Base-by-base conservation (phyloP, 2,113 vertebrate species). In the Actinemys pallida region DNA sequence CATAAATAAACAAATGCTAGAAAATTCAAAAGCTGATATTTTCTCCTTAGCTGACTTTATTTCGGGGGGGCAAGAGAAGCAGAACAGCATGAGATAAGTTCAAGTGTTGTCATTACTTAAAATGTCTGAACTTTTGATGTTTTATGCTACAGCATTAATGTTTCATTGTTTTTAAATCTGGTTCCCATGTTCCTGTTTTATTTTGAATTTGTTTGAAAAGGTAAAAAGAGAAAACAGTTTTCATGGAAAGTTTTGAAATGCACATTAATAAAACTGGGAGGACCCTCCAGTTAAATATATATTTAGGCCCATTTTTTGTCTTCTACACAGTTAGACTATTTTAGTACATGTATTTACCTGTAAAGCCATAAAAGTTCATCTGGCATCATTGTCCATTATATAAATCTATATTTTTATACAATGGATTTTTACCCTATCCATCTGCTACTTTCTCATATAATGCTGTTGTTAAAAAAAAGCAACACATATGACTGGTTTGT, bases 201-300 rank as follows among this genome's bases (percentile, higher is more conserved):
- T 83, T 95, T 59, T 93, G 39, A 90, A 93, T 92, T 88, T 65
- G 90, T 96, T 72, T 82, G 85, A 93, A 95, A 94, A 89, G 42
- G 86, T 90, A 95, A 95, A 96, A 96, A 91, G 27, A 88, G 88
- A 93, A 83, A 89, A 83, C 52, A 90, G 95, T 96, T 94, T 94
- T 94, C 86, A 93, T 97, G 91, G 91, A 97, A 81, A 95, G 83
- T 83, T 92, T 94, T 93, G 92, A 96, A 96, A 95, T 86, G 65
- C 59, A 91, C 95, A 90, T 90, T 90, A 96, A 90, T 92, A 96
- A 94, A 96, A 39, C 83, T 86, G 65, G 91, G 83, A 94, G 75
- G 75, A 19, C 31, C 20, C 53, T 85, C 89, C 81, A 65, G 94
- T 92, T 89, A 96, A 96, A 91, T 96, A 88, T 79, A 56, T 87